Percentiles rank a stretch among this genome's conserved stretches.
Evolutionary conservation across 2,888 invertebrate species (phyloP).

Genomic region (Disparrhopalites patrizii): DNA sequence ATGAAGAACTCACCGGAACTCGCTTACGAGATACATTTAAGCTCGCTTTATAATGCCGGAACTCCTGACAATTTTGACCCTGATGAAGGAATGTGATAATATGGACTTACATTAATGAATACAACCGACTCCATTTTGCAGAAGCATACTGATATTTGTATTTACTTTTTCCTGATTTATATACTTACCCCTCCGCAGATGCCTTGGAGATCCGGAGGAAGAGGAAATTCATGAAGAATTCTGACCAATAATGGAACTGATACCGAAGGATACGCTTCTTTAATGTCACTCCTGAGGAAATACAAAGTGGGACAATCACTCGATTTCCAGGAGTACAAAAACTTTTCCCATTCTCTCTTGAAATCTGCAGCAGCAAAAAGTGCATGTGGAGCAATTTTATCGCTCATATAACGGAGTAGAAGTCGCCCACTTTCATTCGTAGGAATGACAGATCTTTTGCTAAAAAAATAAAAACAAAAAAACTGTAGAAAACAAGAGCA

Average conservation of each 20-base stretch:
- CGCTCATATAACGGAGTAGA: slow-evolving; percentile 27
- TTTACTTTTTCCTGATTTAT: too few relatives aligned
- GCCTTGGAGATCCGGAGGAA: not conserved
- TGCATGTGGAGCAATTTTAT: slow-evolving; percentile 21
- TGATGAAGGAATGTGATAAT: too few relatives aligned
- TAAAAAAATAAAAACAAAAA: slow-evolving; percentile 1
- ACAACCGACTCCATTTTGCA: too few relatives aligned
- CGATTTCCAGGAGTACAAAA: slow-evolving; percentile 28
- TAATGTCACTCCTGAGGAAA: slow-evolving; percentile 36
- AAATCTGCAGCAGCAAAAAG: slow-evolving; percentile 19
- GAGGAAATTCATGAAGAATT: slow-evolving; percentile 21
- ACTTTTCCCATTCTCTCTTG: slow-evolving; percentile 30
- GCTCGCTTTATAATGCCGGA: too few relatives aligned
- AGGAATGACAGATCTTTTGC: not conserved
- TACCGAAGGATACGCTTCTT: slow-evolving; percentile 41
- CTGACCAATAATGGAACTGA: slow-evolving; percentile 16
- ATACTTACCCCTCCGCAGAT: not conserved
- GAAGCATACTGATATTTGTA: too few relatives aligned
- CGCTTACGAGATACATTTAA: too few relatives aligned
- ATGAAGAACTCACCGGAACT: not conserved
- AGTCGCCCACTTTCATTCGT: not conserved
- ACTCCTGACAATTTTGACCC: too few relatives aligned
- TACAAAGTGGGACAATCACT: slow-evolving; percentile 28
- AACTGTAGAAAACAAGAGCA: not conserved
- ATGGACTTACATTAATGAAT: too few relatives aligned